Evolutionary conservation across 2,113 vertebrate species (phyloP).

Genomic region (Toxotes jaculatrix): DNA sequence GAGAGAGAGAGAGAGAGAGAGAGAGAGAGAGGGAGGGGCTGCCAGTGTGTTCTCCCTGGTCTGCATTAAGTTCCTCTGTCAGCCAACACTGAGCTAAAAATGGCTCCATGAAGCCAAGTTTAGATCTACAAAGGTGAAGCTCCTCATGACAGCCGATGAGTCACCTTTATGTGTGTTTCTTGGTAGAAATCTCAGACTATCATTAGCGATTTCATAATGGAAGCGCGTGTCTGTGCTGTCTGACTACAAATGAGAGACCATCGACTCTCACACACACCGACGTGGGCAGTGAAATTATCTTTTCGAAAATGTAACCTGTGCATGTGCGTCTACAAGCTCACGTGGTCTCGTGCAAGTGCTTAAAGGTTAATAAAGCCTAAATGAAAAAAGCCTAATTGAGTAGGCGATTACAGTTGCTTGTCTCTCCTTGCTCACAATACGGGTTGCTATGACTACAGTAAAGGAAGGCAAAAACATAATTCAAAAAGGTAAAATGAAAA

Average conservation of each 20-base stretch:
- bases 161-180: constrained; percentile 58
- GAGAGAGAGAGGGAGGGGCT: constrained; percentile 34
- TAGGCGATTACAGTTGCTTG: constrained; percentile 20
- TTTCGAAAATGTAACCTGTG: constrained; percentile 12
- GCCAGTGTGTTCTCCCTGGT: constrained; percentile 55
- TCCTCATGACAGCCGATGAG: constrained; percentile 59
- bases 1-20: neutral
- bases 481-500: constrained; percentile 9
- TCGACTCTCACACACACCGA: neutral
- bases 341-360: neutral
- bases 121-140: constrained; percentile 67
- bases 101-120: constrained; percentile 61
- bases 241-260: constrained; percentile 13
- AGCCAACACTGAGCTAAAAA: constrained; percentile 75
- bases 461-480: neutral
- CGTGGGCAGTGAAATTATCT: constrained; percentile 4
- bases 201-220: constrained; percentile 60
- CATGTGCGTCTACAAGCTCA: neutral
- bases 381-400: constrained; percentile 31
- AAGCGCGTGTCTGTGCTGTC: constrained; percentile 27
- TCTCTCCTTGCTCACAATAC: constrained; percentile 25
- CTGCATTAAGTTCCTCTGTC: constrained; percentile 63
- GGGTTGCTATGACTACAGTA: constrained; percentile 22
- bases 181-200: constrained; percentile 33
- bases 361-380: constrained; percentile 36